Conservation (phyloP, 2,888 invertebrate genomes). For the Drosophila mulleri region DNA sequence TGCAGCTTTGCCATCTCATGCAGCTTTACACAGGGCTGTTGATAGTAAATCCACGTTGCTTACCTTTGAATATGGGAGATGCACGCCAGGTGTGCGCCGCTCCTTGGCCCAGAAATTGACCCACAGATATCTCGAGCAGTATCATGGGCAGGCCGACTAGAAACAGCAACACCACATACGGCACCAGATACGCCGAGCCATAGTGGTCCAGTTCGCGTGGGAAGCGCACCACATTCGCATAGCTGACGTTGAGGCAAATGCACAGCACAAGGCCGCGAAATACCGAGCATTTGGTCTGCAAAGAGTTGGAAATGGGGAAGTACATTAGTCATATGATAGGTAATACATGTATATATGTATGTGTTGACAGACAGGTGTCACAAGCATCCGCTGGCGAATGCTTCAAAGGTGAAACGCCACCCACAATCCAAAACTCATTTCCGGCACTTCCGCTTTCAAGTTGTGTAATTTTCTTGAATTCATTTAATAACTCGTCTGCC, state of each 20-base stretch:
- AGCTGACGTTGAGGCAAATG: slow-evolving; percentile 85
- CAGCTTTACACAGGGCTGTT: slow-evolving; percentile 18
- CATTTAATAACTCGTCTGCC: slow-evolving; percentile 11
- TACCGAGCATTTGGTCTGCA: slow-evolving; percentile 85
- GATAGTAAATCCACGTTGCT: slow-evolving; percentile 36
- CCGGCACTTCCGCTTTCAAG: slow-evolving; percentile 73
- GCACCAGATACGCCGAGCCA: slow-evolving; percentile 84
- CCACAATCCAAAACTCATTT: slow-evolving; percentile 55
- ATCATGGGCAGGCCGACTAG: slow-evolving; percentile 85
- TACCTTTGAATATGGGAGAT: slow-evolving; percentile 85
- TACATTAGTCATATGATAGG: slow-evolving; percentile 20
- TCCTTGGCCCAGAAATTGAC: slow-evolving; percentile 85
- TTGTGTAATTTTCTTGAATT: slow-evolving; percentile 64
- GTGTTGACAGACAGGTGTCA: slow-evolving; percentile 24
- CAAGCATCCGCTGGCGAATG: slow-evolving; percentile 38
- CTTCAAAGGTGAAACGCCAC: slow-evolving; percentile 24
- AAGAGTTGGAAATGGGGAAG: slow-evolving; percentile 12
- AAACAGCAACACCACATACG: slow-evolving; percentile 84
- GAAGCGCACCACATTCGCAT: slow-evolving; percentile 85
- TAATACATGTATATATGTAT: not conserved
- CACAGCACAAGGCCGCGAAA: slow-evolving; percentile 85
- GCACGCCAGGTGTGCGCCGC: slow-evolving; percentile 85
- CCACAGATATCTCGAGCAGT: slow-evolving; percentile 85
- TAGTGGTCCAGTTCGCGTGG: slow-evolving; percentile 85
- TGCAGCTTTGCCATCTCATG: too few relatives aligned